Evolutionary conservation across 2,888 invertebrate genomes (phyloP).

Genomic region (Phanerotoma sp.): DNA sequence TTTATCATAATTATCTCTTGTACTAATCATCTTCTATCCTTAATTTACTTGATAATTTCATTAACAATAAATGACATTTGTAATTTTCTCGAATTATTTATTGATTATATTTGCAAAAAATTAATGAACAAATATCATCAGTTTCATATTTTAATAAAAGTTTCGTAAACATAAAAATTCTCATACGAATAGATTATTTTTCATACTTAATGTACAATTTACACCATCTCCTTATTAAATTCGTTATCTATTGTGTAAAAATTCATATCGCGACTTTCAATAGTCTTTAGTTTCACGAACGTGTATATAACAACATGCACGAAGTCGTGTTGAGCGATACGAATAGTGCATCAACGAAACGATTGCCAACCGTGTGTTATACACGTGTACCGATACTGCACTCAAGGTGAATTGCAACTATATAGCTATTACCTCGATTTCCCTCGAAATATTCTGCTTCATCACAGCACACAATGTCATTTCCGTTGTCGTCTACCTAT

Average conservation of each 20-base stretch:
- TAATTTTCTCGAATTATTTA: too few relatives aligned
- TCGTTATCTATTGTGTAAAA: not conserved
- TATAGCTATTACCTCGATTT: conserved; percentile 5
- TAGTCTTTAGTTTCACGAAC: not conserved
- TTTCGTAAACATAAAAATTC: too few relatives aligned
- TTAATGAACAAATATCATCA: too few relatives aligned
- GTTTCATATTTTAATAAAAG: too few relatives aligned
- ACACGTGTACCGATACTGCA: conserved; percentile 7
- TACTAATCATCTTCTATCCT: too few relatives aligned
- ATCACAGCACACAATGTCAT: conserved; percentile 5
- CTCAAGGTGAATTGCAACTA: conserved; percentile 9
- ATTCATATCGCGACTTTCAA: not conserved
- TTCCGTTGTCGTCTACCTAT: not conserved
- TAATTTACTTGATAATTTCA: too few relatives aligned
- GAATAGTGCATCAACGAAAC: conserved; percentile 7
- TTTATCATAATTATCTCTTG: too few relatives aligned
- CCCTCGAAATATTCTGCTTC: conserved; percentile 4
- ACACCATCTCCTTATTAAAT: too few relatives aligned
- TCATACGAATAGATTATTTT: too few relatives aligned
- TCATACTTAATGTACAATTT: too few relatives aligned
- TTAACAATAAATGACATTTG: too few relatives aligned
- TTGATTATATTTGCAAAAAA: too few relatives aligned
- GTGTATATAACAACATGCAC: not conserved
- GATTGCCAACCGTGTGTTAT: conserved; percentile 6
- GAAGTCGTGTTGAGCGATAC: not conserved